Evolutionary conservation across 2,888 invertebrate genomes (phyloP), one percentile per base, ranked within the genome.

Genomic region (Mesorhabditis belari): DNA sequence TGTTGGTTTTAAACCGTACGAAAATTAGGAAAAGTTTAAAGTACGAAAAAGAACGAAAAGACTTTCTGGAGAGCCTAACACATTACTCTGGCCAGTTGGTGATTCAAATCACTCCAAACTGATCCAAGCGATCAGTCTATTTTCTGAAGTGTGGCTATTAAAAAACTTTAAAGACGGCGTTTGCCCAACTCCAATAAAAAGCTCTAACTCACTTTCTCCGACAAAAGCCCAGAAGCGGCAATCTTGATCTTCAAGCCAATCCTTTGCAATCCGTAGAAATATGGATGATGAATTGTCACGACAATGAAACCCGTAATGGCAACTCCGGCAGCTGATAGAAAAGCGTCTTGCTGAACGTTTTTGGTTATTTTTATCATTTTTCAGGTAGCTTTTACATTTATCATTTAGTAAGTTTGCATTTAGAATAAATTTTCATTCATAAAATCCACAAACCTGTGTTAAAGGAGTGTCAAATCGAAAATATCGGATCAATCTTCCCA

Each of bases 201-300:
- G 21, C 4, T 17, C 26, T 27, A n/a, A 19, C 2, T 73, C 81
- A 89, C 90, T 87, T 92, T 92, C 80, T 90, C 86, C 80, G 90
- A 91, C 61, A 92, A 87, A 26, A 92, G 84, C 0, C 90, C 88
- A 77, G 90, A 90, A 76, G 88, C 88, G 0, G 90, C 89, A 0
- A 91, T 87, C 17, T 91, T 84, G 79, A 90, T 86, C 82, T 89
- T 87, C 90, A 91, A 89, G 53, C 91, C 91, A 82, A 89, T 86
- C 75, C 89, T 88, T 58, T 89, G 85, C 19, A 89, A 87, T 21
- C 87, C 88, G 85, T 92, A 87, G 87, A 92, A 90, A 80, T 90
- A 91, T 0, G 90, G 90, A 83, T 95, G 95, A 67, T 89, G 87
- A n/a, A 89, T 69, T 49, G 64, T n/a, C 0, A 67, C 64, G 24